Evolutionary conservation across 2,888 invertebrate species (phyloP).

Genomic region (Cataglyphis cursor): DNA sequence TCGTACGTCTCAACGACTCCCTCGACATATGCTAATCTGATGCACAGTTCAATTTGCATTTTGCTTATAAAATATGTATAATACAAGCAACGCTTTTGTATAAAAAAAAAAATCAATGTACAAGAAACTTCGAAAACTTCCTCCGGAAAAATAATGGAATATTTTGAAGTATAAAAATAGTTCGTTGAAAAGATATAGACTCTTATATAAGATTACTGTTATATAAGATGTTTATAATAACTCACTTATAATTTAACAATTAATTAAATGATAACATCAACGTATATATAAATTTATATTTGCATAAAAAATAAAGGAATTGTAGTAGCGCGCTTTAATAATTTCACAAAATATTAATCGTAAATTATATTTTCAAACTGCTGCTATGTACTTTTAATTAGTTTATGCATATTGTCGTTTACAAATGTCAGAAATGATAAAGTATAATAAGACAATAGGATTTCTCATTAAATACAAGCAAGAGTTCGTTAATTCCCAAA

Average conservation of each 20-base stretch:
- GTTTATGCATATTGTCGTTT: neutral
- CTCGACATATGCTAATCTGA: slow-evolving; percentile 31
- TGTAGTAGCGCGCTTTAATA: neutral
- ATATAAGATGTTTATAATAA: neutral
- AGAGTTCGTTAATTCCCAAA: neutral
- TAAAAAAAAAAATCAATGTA: neutral
- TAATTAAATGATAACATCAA: neutral
- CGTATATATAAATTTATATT: neutral
- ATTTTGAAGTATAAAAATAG: neutral
- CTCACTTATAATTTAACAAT: neutral
- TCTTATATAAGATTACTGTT: neutral
- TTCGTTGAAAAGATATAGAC: neutral
- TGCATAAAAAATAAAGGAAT: neutral
- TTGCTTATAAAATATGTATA: neutral
- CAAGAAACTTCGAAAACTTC: neutral
- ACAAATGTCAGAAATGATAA: slow-evolving; percentile 16
- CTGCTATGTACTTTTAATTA: slow-evolving; percentile 8
- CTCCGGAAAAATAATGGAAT: neutral
- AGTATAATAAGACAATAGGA: slow-evolving; percentile 14
- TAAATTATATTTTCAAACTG: slow-evolving; percentile 5
- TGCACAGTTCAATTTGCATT: slow-evolving; percentile 31
- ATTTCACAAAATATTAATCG: neutral
- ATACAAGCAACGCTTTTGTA: neutral
- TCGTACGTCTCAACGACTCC: slow-evolving; percentile 22
- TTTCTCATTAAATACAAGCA: slow-evolving; percentile 15